These are phyloP conservation scores for Drosophila azteca DNA, from an alignment of 1,140 invertebrate genomes.

Conservation along the genomic window DNA sequence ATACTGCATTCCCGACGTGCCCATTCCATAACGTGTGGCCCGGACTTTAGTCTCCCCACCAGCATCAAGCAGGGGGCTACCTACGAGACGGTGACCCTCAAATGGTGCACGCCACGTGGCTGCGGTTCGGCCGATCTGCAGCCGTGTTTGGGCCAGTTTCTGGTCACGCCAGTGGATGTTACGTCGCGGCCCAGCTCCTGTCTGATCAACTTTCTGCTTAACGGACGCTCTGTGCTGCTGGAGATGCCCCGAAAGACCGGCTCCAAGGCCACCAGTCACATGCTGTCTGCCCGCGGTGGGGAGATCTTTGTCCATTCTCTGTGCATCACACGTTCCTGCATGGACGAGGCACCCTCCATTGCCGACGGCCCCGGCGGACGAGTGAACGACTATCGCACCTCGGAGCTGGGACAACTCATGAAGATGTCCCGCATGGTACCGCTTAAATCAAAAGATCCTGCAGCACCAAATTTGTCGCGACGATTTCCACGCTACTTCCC, in stretches of 20 bases:
- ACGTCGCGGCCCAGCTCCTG: constrained; percentile 97
- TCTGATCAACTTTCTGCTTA: constrained; percentile 97
- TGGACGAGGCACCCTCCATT: constrained; percentile 98
- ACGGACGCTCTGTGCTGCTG: constrained; percentile 96
- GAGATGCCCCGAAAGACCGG: constrained; percentile 96
- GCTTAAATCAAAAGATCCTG: constrained; percentile 84
- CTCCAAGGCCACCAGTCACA: constrained; percentile 95
- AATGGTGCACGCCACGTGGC: constrained; percentile 97
- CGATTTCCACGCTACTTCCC: constrained; percentile 96
- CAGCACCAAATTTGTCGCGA: constrained; percentile 85
- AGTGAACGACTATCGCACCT: constrained; percentile 95
- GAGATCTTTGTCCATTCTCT: constrained; percentile 98
- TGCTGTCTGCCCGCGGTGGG: constrained; percentile 96
- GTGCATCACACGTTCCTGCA: constrained; percentile 91
- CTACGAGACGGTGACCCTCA: constrained; percentile 91
- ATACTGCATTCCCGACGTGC: constrained; percentile 94
- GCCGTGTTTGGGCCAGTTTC: constrained; percentile 92
- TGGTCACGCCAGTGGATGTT: constrained; percentile 98
- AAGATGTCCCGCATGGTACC: constrained; percentile 92
- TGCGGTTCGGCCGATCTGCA: constrained; percentile 90
- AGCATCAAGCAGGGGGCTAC: constrained; percentile 85
- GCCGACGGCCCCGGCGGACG: constrained; percentile 96
- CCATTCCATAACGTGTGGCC: constrained; percentile 89
- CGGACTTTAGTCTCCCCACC: constrained; percentile 85
- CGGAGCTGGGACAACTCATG: constrained; percentile 95